Conservation (phyloP, 2,888 invertebrate species). For the Cheilosia pagana region DNA sequence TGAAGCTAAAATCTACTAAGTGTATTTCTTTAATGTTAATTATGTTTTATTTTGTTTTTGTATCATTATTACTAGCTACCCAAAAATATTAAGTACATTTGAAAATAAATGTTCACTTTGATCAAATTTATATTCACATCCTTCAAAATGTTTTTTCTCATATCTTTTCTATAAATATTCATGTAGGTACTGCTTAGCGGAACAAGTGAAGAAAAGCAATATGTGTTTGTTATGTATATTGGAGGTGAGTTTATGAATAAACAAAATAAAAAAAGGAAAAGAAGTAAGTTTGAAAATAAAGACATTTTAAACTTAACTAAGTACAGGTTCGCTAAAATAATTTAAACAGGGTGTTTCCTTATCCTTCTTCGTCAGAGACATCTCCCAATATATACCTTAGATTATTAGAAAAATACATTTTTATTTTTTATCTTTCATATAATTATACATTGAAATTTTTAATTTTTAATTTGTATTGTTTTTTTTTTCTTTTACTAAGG, state of each 20-base stretch:
- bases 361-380: conserved; percentile 44
- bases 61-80: conserved; percentile 59
- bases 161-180: conserved; percentile 22
- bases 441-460: conserved; percentile 66
- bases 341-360: conserved; percentile 35
- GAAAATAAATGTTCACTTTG: conserved; percentile 64
- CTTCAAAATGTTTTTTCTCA: conserved; percentile 52
- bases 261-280: neutral
- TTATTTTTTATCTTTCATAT: conserved; percentile 71
- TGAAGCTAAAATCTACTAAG: conserved; percentile 75
- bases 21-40: conserved; percentile 63
- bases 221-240: conserved; percentile 7
- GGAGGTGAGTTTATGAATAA: conserved; percentile 46
- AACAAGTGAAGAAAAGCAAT: conserved; percentile 54
- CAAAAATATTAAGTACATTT: conserved; percentile 72
- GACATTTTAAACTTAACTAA: conserved; percentile 18
- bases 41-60: conserved; percentile 30
- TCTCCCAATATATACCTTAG: conserved; percentile 67
- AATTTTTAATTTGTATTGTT: conserved; percentile 19
- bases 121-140: conserved; percentile 60
- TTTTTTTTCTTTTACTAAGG: conserved; percentile 43
- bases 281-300: conserved; percentile 1
- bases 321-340: conserved; percentile 52
- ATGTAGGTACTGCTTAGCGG: conserved; percentile 69
- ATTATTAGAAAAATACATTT: conserved; percentile 75